phyloP scores from a whole-genome alignment of 1,140 invertebrate genomes.

The Nasonia giraulti region DNA sequence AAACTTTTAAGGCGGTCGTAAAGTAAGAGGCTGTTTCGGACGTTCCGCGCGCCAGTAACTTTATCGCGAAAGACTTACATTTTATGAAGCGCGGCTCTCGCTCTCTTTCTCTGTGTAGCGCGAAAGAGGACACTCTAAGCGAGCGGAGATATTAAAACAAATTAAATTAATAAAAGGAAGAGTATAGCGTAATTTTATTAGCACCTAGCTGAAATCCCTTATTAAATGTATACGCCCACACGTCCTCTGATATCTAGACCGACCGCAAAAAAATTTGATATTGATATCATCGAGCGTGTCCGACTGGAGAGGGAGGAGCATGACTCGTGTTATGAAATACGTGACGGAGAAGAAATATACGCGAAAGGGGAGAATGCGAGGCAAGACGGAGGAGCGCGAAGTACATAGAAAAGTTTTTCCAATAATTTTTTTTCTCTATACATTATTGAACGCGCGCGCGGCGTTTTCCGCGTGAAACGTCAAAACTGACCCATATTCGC shows the following conservation, averaged over 20 bases:
- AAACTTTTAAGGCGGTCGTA: constrained; percentile 11
- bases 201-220: background rate
- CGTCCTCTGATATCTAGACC: background rate
- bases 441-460: background rate
- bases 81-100: background rate
- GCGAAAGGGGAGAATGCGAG: background rate
- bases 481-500: constrained; percentile 28
- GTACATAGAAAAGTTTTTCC: constrained; percentile 21
- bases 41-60: background rate
- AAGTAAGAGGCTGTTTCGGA: constrained; percentile 16
- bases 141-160: background rate
- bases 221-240: background rate
- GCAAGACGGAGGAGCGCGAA: background rate
- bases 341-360: constrained; percentile 3
- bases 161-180: background rate
- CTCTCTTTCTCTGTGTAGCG: background rate
- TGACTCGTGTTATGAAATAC: constrained; percentile 20
- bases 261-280: constrained; percentile 20
- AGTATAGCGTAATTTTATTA: background rate
- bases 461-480: background rate
- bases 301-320: background rate
- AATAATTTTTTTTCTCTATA: constrained; percentile 27
- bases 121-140: background rate
- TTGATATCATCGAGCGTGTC: constrained; percentile 13
- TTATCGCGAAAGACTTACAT: constrained; percentile 17